These are phyloP conservation scores for Zaprionus nigranus DNA, from an alignment of 1,140 invertebrate genomes.

Conservation along the genomic window DNA sequence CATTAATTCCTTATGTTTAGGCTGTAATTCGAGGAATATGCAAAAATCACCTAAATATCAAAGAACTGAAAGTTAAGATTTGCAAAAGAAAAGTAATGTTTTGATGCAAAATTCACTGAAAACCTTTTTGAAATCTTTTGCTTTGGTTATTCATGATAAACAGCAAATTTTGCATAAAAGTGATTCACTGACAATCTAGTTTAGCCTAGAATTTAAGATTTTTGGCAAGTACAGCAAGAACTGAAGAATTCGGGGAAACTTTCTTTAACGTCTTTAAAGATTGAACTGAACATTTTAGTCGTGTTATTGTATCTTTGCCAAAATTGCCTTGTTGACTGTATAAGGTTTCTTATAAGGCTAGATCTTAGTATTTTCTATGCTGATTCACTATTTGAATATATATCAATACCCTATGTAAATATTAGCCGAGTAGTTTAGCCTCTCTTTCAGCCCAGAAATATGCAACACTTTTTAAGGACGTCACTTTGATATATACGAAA, in stretches of 20 bases:
- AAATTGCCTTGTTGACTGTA: not conserved
- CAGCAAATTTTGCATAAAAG: not conserved
- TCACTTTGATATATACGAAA: not conserved
- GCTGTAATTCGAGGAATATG: not conserved
- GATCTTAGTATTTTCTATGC: no score
- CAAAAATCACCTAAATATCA: not conserved
- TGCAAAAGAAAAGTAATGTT: not conserved
- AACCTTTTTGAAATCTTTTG: not conserved
- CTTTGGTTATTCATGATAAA: constrained; percentile 3
- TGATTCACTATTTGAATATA: no score
- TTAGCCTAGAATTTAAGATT: not conserved
- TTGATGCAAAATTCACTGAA: not conserved
- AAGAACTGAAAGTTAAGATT: not conserved
- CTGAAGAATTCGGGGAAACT: not conserved
- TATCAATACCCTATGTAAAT: no score
- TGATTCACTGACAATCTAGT: not conserved
- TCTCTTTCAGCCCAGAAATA: constrained; percentile 31
- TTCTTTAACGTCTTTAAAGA: not conserved
- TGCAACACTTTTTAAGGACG: constrained; percentile 18
- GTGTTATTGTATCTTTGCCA: not conserved
- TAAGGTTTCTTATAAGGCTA: no score
- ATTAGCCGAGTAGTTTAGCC: not conserved
- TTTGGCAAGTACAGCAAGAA: not conserved
- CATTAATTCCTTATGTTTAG: not conserved
- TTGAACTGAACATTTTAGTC: not conserved